phyloP scores from a whole-genome alignment of 2,113 vertebrate species.

The Callospermophilus lateralis region DNA sequence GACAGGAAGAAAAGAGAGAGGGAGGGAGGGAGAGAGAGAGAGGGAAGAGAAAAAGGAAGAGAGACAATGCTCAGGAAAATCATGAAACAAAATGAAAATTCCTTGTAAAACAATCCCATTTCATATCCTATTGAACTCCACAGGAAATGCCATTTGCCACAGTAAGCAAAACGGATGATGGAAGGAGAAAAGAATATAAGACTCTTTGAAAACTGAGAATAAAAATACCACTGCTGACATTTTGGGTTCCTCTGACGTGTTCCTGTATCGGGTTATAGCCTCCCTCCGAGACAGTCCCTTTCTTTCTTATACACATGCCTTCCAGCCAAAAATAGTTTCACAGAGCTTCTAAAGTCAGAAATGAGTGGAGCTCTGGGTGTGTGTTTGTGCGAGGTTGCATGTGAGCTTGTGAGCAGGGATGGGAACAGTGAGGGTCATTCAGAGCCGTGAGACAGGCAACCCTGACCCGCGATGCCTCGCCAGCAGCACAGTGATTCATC shows the following conservation, averaged over 20 bases:
- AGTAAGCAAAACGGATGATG: conserved; percentile 81
- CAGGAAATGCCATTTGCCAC: conserved; percentile 74
- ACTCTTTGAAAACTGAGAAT: conserved; percentile 79
- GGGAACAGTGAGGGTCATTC: conserved; percentile 75
- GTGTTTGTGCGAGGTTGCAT: conserved; percentile 33
- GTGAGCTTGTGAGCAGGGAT: neutral
- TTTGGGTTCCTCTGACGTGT: conserved; percentile 77
- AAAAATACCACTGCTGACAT: conserved; percentile 81
- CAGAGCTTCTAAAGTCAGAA: conserved; percentile 70
- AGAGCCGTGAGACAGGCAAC: conserved; percentile 65
- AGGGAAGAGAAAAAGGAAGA: neutral
- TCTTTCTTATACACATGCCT: conserved; percentile 71
- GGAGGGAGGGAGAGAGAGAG: rapidly evolving
- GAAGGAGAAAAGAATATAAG: conserved; percentile 75
- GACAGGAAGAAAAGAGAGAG: neutral
- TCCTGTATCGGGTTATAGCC: conserved; percentile 80
- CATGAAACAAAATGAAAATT: conserved; percentile 56
- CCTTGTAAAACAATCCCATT: conserved; percentile 55
- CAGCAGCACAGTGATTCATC: conserved; percentile 70
- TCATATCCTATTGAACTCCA: conserved; percentile 64
- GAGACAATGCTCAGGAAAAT: conserved; percentile 24
- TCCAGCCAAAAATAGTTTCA: conserved; percentile 75
- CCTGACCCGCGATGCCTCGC: conserved; percentile 18
- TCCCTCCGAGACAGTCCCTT: conserved; percentile 75
- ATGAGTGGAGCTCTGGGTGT: conserved; percentile 53